A percentile compares a stretch with the other conserved stretches of the same genome.
phyloP scores from a whole-genome alignment of 2,797 vertebrate species.

The Hoplostethus atlanticus region DNA sequence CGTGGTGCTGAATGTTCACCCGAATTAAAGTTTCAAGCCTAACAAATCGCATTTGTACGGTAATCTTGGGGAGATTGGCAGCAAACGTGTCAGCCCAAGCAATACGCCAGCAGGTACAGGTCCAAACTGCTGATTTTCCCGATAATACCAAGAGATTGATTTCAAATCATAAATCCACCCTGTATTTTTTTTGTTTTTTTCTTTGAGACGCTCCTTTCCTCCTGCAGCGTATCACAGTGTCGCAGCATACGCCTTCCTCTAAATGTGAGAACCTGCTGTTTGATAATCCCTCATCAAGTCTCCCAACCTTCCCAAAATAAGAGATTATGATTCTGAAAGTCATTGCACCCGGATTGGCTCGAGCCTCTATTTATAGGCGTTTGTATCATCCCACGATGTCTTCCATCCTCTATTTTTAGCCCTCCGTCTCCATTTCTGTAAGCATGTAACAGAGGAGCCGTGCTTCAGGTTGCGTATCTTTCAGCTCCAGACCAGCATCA shows the following conservation, averaged over 20 bases:
- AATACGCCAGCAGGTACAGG: too few species aligned
- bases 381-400: constrained; percentile 17
- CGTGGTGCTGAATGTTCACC: too few species aligned
- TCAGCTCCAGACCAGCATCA: too few species aligned
- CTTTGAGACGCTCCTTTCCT: background rate
- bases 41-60: too few species aligned
- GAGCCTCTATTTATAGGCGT: constrained; percentile 32
- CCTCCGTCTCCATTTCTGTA: background rate
- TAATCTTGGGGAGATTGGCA: too few species aligned
- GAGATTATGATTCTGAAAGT: constrained; percentile 28
- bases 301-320: constrained; percentile 10
- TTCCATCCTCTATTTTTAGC: constrained; percentile 35
- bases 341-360: constrained; percentile 10
- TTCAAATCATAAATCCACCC: background rate
- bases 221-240: constrained; percentile 1
- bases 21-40: too few species aligned
- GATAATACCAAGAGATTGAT: background rate
- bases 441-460: constrained; percentile 1
- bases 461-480: background rate
- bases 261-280: constrained; percentile 16
- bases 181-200: background rate
- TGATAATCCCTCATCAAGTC: constrained; percentile 20
- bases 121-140: background rate
- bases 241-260: constrained; percentile 16
- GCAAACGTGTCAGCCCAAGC: too few species aligned